A percentile compares a stretch with the other conserved stretches of the same genome.
Evolutionary conservation across 2,888 invertebrate genomes (phyloP).

Genomic region (Sinopyrophorus schimmeli): DNA sequence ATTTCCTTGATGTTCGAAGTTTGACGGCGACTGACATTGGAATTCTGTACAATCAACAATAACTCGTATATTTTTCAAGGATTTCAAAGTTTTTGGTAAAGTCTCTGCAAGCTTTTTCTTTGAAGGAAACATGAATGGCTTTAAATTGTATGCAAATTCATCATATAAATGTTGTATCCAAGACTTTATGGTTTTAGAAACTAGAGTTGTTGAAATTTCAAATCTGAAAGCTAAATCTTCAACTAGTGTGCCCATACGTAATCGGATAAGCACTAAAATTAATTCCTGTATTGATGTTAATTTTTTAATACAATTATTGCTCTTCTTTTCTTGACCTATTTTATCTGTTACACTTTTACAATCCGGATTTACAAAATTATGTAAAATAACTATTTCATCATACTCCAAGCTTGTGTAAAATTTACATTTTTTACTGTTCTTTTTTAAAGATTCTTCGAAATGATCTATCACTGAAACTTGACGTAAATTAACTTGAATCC

Average conservation of each 20-base stretch:
- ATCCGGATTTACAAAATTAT: background rate
- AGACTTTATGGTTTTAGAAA: background rate
- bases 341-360: background rate
- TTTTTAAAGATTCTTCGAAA: background rate
- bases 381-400: background rate
- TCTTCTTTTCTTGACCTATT: background rate
- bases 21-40: constrained; percentile 33
- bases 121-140: constrained; percentile 1
- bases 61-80: constrained; percentile 29
- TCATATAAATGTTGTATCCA: constrained; percentile 1
- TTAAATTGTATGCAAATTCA: background rate
- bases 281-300: background rate
- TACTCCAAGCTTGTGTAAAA: background rate
- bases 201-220: background rate
- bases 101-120: constrained; percentile 11
- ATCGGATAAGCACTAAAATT: background rate
- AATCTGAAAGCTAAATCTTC: constrained; percentile 1
- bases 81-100: constrained; percentile 9
- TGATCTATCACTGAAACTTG: too few species aligned
- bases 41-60: constrained; percentile 38
- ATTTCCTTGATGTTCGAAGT: constrained; percentile 38
- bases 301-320: too few species aligned
- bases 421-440: constrained; percentile 2
- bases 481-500: too few species aligned
- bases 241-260: background rate